These are phyloP conservation scores for Spilogale gracilis DNA, from an alignment of 2,113 vertebrate species.

Conservation along the genomic window DNA sequence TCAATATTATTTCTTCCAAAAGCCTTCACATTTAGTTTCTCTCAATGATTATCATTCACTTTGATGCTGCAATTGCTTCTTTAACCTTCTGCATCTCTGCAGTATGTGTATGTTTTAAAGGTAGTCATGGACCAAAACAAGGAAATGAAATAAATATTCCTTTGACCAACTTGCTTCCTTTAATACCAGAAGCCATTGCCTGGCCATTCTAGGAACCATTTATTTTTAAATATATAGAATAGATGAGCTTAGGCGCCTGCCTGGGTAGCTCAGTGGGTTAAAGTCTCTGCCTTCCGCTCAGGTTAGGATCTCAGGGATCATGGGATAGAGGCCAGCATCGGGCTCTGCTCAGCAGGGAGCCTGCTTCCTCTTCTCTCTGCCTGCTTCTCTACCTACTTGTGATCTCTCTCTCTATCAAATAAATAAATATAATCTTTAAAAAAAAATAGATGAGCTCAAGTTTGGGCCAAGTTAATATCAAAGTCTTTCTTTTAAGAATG, in stretches of 20 bases:
- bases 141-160: neutral
- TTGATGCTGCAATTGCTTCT: neutral
- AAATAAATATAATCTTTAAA: too few relatives aligned
- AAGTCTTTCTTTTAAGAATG: neutral
- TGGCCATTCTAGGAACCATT: neutral
- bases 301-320: too few relatives aligned
- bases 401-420: too few relatives aligned
- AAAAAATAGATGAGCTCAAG: neutral
- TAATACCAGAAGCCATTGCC: neutral
- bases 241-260: neutral
- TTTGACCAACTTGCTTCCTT: neutral
- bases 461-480: neutral
- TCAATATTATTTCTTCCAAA: neutral
- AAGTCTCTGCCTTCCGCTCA: too few relatives aligned
- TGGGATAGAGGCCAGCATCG: too few relatives aligned
- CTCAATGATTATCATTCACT: neutral
- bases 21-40: neutral
- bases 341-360: too few relatives aligned
- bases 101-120: neutral
- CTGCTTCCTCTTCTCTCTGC: too few relatives aligned
- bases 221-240: neutral
- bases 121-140: neutral
- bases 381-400: too few relatives aligned
- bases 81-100: neutral
- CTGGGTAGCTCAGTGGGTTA: too few relatives aligned